phyloP scores from a whole-genome alignment of 2,888 invertebrate species.

The Aleiodes alternator region DNA sequence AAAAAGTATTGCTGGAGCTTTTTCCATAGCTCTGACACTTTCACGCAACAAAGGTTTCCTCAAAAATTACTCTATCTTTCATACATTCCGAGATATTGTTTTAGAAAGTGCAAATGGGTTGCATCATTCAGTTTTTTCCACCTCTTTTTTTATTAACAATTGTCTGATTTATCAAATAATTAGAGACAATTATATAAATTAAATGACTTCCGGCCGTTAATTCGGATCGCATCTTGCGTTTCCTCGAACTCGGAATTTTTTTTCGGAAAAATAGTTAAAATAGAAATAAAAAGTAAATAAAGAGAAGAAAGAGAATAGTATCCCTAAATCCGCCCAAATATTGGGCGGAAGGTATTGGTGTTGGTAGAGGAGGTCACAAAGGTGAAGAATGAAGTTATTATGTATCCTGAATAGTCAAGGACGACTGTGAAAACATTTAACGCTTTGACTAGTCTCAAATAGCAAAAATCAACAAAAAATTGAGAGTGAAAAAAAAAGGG shows the following conservation, averaged over 20 bases:
- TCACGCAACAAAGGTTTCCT: no score
- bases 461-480: conserved; percentile 2
- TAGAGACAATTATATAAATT: no score
- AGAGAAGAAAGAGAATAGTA: background rate
- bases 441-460: conserved; percentile 9
- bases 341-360: conserved; percentile 14
- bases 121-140: no score
- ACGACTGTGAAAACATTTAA: background rate
- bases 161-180: no score
- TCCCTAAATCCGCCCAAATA: conserved; percentile 3
- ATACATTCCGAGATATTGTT: no score
- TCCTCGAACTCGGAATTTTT: conserved; percentile 25
- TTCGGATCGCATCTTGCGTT: conserved; percentile 30
- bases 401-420: background rate
- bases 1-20: no score
- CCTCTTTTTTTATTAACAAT: no score
- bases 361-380: background rate
- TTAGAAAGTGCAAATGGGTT: no score
- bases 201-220: conserved; percentile 24
- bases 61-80: no score
- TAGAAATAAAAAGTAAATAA: background rate
- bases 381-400: conserved; percentile 30
- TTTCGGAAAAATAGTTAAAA: background rate
- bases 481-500: background rate
- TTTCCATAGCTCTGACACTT: no score